phyloP scores from a whole-genome alignment of 2,888 invertebrate genomes.

The Liopterus haemorrhoidalis region DNA sequence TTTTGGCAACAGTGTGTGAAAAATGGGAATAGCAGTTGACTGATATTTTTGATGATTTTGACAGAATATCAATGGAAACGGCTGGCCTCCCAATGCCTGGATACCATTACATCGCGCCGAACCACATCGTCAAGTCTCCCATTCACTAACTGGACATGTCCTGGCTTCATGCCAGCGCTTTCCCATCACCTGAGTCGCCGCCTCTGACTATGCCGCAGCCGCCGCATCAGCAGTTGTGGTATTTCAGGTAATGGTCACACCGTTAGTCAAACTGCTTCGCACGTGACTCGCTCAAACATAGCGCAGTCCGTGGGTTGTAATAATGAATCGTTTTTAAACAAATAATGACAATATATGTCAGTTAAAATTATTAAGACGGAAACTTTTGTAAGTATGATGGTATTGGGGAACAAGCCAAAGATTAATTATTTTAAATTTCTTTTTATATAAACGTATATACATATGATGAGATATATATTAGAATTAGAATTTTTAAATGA shows the following conservation, averaged over 20 bases:
- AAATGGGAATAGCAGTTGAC: no score
- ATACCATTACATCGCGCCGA: slow-evolving; percentile 87
- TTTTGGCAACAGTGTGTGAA: no score
- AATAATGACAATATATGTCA: slow-evolving; percentile 41
- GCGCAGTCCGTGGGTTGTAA: no score
- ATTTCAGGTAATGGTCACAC: slow-evolving; percentile 35
- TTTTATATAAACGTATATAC: slow-evolving; percentile 43
- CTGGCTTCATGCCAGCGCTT: slow-evolving; percentile 34
- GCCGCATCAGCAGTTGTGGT: slow-evolving; percentile 40
- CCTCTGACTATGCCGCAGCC: slow-evolving; percentile 33
- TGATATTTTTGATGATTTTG: no score
- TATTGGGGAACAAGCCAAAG: slow-evolving; percentile 80
- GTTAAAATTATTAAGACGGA: slow-evolving; percentile 19
- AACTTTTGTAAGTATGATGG: slow-evolving; percentile 43
- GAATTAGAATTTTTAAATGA: slow-evolving; percentile 21
- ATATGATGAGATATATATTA: slow-evolving; percentile 19
- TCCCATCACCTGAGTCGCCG: slow-evolving; percentile 21
- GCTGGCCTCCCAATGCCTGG: slow-evolving; percentile 85
- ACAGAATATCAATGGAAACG: slow-evolving; percentile 93
- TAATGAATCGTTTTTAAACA: slow-evolving; percentile 19
- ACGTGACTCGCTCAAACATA: no score
- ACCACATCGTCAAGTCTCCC: slow-evolving; percentile 87
- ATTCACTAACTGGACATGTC: slow-evolving; percentile 63
- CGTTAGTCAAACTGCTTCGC: no score
- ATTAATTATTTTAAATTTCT: slow-evolving; percentile 66